Conservation (phyloP, 1,140 invertebrate species). For the Helicorthomorpha holstii region DNA sequence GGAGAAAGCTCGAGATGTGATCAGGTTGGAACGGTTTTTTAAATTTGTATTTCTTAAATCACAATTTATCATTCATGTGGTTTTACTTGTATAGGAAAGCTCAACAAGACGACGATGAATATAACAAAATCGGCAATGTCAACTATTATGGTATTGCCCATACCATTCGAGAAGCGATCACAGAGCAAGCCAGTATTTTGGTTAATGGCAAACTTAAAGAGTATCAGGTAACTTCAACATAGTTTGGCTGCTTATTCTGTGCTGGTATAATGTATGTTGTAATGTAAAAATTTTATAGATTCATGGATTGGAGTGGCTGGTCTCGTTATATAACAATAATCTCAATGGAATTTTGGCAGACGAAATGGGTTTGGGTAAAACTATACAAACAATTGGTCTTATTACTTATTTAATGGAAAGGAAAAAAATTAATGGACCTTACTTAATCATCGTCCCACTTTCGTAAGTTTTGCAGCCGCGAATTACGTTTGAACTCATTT, state of each 20-base stretch:
- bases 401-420: slow-evolving; percentile 96
- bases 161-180: slow-evolving; percentile 79
- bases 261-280: too few species aligned
- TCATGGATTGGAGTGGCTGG: slow-evolving; percentile 91
- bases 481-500: too few species aligned
- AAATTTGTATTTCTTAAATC: too few species aligned
- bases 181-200: slow-evolving; percentile 79
- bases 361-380: slow-evolving; percentile 96
- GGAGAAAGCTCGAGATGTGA: slow-evolving; percentile 4
- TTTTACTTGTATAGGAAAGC: slow-evolving; percentile 34
- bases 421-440: slow-evolving; percentile 94
- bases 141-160: slow-evolving; percentile 71
- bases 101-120: slow-evolving; percentile 88
- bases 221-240: slow-evolving; percentile 75
- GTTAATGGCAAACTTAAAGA: slow-evolving; percentile 87
- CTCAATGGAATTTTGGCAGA: slow-evolving; percentile 89
- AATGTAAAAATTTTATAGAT: slow-evolving; percentile 20
- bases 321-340: slow-evolving; percentile 97
- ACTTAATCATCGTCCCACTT: slow-evolving; percentile 90
- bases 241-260: too few species aligned
- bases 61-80: too few species aligned
- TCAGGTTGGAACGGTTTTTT: neutral
- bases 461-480: slow-evolving; percentile 47
- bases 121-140: slow-evolving; percentile 37
- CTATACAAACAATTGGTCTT: slow-evolving; percentile 87